Evolutionary conservation across 2,888 invertebrate genomes (phyloP).

Genomic region (Busseola fusca): DNA sequence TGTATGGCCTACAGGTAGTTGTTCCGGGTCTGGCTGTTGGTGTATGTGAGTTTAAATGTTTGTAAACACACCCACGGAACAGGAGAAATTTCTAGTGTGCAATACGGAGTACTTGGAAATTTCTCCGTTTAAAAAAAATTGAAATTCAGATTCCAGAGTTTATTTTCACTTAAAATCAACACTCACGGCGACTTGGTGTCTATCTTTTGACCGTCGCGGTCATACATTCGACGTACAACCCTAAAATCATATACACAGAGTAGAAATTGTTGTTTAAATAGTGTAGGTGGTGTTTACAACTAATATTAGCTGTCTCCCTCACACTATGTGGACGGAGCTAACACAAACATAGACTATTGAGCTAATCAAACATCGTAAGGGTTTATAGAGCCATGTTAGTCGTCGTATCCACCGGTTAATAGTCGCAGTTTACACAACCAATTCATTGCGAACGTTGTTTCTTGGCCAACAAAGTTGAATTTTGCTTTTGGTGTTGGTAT

Average conservation of each 20-base stretch:
- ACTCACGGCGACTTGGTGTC: constrained; percentile 6
- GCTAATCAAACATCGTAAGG: constrained; percentile 75
- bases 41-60: too few species aligned
- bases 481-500: constrained; percentile 11
- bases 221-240: constrained; percentile 33
- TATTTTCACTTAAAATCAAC: too few species aligned
- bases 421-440: constrained; percentile 31
- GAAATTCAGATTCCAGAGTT: too few species aligned
- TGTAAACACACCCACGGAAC: too few species aligned
- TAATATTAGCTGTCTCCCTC: constrained; percentile 67
- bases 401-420: constrained; percentile 60
- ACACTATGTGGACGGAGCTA: constrained; percentile 66
- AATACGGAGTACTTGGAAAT: too few species aligned
- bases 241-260: constrained; percentile 18
- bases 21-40: too few species aligned
- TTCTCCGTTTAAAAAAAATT: too few species aligned
- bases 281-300: constrained; percentile 60
- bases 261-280: constrained; percentile 46
- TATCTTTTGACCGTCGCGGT: constrained; percentile 19
- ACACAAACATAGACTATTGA: constrained; percentile 73
- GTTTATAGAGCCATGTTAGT: constrained; percentile 68
- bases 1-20: too few species aligned
- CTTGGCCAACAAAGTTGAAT: background rate
- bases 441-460: constrained; percentile 40
- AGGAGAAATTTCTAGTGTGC: too few species aligned